phyloP scores from a whole-genome alignment of 2,888 invertebrate species.

The Synergus laeviventris region DNA sequence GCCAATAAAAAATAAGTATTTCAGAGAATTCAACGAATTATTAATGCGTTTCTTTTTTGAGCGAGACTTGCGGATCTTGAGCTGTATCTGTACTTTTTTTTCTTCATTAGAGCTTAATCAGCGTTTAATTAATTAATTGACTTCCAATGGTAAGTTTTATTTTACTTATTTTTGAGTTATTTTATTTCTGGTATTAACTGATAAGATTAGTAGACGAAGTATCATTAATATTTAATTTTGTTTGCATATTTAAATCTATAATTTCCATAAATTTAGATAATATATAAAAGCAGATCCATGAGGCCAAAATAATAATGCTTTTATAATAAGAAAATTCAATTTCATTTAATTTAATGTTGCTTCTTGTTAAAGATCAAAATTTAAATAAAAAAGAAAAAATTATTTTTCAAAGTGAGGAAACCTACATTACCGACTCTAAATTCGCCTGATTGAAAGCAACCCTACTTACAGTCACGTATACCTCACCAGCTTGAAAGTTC shows the following conservation, averaged over 20 bases:
- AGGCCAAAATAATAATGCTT: too few species aligned
- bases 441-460: slow-evolving; percentile 1
- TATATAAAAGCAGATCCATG: too few species aligned
- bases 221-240: not conserved
- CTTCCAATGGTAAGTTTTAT: not conserved
- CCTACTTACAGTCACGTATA: not conserved
- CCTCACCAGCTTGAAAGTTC: not conserved
- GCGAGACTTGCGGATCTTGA: not conserved
- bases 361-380: too few species aligned
- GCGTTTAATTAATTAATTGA: not conserved
- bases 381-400: not conserved
- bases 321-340: too few species aligned
- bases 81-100: not conserved
- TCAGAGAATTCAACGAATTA: not conserved
- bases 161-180: not conserved
- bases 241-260: not conserved
- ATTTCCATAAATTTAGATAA: too few species aligned
- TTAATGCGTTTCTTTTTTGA: not conserved
- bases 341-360: too few species aligned
- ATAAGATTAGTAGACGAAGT: not conserved
- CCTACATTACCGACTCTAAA: slow-evolving; percentile 13
- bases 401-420: not conserved
- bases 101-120: too few species aligned
- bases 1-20: not conserved
- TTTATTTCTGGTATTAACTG: not conserved